Conservation (phyloP, 2,888 invertebrate species). For the Cabera pusaria region DNA sequence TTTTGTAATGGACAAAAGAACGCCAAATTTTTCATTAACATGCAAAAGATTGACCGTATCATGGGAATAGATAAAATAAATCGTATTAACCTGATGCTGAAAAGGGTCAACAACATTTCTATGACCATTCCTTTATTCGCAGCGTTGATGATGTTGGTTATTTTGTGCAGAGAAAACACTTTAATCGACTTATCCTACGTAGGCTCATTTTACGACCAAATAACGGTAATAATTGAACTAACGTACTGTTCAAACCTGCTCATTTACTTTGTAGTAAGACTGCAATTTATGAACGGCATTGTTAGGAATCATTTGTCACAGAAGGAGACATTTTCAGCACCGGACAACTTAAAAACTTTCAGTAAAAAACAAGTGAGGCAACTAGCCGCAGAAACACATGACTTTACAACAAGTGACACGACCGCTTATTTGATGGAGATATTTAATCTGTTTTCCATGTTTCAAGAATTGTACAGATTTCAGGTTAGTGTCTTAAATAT, state of each 20-base stretch:
- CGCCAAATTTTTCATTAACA: slow-evolving; percentile 46
- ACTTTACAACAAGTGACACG: slow-evolving; percentile 43
- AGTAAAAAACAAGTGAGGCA: slow-evolving; percentile 29
- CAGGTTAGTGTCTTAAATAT: too few species aligned
- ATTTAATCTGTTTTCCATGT: slow-evolving; percentile 41
- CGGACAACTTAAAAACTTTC: background rate
- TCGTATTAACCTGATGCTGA: slow-evolving; percentile 35
- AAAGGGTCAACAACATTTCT: slow-evolving; percentile 31
- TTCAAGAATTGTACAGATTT: slow-evolving; percentile 43
- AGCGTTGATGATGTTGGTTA: slow-evolving; percentile 8
- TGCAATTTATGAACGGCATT: slow-evolving; percentile 52
- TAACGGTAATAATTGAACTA: slow-evolving; percentile 47
- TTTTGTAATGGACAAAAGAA: slow-evolving; percentile 50
- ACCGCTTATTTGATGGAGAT: slow-evolving; percentile 45
- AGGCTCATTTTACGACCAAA: slow-evolving; percentile 35
- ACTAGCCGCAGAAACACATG: slow-evolving; percentile 43
- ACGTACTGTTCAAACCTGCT: slow-evolving; percentile 45
- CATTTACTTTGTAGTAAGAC: slow-evolving; percentile 46
- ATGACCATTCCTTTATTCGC: slow-evolving; percentile 28
- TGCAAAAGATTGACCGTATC: slow-evolving; percentile 56
- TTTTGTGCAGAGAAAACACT: background rate
- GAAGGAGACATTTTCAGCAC: slow-evolving; percentile 4
- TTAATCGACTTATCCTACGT: slow-evolving; percentile 24
- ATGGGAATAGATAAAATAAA: slow-evolving; percentile 49
- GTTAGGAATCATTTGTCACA: slow-evolving; percentile 47